Base-by-base conservation (phyloP, 1,140 invertebrate species). In the Cyphomyrmex costatus region DNA sequence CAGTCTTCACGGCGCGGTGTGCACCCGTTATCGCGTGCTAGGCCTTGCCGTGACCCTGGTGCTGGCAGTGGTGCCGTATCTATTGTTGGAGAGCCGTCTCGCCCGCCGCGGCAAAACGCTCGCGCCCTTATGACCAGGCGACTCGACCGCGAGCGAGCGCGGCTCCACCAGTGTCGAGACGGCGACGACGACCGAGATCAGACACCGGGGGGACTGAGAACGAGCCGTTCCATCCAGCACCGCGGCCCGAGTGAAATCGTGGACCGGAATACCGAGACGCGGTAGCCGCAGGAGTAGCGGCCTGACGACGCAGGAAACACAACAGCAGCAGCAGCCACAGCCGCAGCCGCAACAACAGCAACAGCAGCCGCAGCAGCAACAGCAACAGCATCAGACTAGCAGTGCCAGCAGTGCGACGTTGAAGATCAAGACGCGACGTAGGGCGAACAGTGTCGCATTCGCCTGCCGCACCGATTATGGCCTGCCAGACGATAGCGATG, bases 1-100 rank as follows among this genome's bases (percentile, higher is more conserved):
- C 16, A 94, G 93, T 1, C 78, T 95, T 0, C 95, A 96, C 70
- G 94, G 94, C 27, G 85, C 92, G 21, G 91, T 95, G 8, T 96
- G 95, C 87, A 95, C 95, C 16, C 91, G 92, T 19, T 65, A 94
- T 16, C 93, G 95, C 27, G 93, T 96, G 5, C 93, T 95, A 12
- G 94, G 93, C 7, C 91, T 96, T 2, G 93, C 94, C 12, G 89
- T 66, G 3, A 93, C 94, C 61, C 85, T 96, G 6, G 58, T 95
- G 10, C 82, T 95, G 6, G 93, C 95, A 5, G 93, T 95, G 3
- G 80, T 93, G 10, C 94, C 95, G 36, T 95, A 96, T 86, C 91
- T 92, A 21, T 95, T 93, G 93, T 92, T 95, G 24, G 95, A 95
- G 77, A 86, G 93, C n/a, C 91, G 92, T 70, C 78, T 95, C 16